phyloP scores from a whole-genome alignment of 2,113 vertebrate genomes.

The Microtus richardsoni region DNA sequence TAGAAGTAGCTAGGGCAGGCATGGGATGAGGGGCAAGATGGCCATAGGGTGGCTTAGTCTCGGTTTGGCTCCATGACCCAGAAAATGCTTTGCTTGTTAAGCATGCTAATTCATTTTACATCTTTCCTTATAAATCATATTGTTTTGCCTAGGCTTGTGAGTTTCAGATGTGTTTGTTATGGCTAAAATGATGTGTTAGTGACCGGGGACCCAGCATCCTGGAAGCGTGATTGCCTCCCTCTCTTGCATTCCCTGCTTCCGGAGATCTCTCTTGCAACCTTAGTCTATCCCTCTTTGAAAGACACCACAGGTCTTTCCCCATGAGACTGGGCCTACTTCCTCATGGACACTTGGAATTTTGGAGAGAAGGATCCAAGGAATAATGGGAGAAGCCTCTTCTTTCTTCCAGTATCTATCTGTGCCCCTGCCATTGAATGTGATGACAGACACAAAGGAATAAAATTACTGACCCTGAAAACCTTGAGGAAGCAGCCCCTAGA shows the following conservation, averaged over 20 bases:
- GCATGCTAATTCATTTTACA: constrained; percentile 53
- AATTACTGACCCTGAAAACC: constrained; percentile 44
- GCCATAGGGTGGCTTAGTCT: neutral
- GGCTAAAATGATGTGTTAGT: constrained; percentile 76
- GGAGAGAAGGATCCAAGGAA: neutral
- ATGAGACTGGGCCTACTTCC: neutral
- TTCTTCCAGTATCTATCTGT: neutral
- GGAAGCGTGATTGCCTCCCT: constrained; percentile 46
- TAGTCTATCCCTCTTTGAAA: neutral
- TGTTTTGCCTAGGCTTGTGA: constrained; percentile 59
- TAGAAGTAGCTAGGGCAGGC: neutral
- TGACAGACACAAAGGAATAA: constrained; percentile 5
- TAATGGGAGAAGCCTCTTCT: neutral
- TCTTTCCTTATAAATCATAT: constrained; percentile 76
- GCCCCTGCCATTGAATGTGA: neutral
- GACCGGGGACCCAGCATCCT: constrained; percentile 58
- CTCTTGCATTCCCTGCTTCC: neutral
- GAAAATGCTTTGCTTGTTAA: constrained; percentile 70
- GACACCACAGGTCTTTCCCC: neutral
- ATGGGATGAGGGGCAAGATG: neutral
- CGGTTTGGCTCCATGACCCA: constrained; percentile 43
- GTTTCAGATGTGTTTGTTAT: constrained; percentile 76
- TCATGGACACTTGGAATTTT: neutral
- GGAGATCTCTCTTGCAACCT: neutral
- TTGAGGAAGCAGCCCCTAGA: constrained; percentile 16